These are phyloP conservation scores for Spermophilus dauricus DNA, from an alignment of 2,113 vertebrate genomes.

Conservation along the genomic window DNA sequence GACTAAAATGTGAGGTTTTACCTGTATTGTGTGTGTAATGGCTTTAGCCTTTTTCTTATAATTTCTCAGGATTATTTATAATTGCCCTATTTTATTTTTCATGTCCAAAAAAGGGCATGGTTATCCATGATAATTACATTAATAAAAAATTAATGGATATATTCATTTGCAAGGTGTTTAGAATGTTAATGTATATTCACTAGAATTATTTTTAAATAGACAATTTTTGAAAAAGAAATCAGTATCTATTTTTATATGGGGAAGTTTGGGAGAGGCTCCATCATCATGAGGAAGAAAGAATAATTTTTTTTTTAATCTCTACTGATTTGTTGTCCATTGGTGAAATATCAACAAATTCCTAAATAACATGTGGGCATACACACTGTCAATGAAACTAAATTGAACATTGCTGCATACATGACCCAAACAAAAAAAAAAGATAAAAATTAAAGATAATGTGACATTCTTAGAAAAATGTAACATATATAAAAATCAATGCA, in stretches of 20 bases:
- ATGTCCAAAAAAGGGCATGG: background rate
- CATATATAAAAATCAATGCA: background rate
- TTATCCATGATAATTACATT: background rate
- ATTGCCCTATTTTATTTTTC: background rate
- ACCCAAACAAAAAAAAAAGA: slow-evolving; percentile 23
- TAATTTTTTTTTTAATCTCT: background rate
- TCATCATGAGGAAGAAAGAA: background rate
- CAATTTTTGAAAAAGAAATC: background rate
- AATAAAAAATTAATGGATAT: slow-evolving; percentile 22
- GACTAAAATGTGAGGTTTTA: background rate
- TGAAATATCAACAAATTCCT: slow-evolving; percentile 31
- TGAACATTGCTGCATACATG: slow-evolving; percentile 41
- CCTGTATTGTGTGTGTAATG: background rate
- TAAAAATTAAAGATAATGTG: slow-evolving; percentile 46
- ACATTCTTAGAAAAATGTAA: background rate
- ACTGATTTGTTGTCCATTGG: slow-evolving; percentile 38
- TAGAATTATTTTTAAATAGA: slow-evolving; percentile 33
- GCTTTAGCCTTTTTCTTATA: background rate
- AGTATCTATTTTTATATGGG: background rate
- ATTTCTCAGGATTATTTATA: background rate
- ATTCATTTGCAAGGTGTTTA: background rate
- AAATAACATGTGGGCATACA: background rate
- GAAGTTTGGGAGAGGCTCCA: background rate
- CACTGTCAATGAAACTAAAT: slow-evolving; percentile 36
- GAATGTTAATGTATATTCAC: background rate